Percentiles rank a stretch among this genome's conserved stretches.
Conservation (phyloP, 2,113 vertebrate genomes). For the Mirza zaza region DNA sequence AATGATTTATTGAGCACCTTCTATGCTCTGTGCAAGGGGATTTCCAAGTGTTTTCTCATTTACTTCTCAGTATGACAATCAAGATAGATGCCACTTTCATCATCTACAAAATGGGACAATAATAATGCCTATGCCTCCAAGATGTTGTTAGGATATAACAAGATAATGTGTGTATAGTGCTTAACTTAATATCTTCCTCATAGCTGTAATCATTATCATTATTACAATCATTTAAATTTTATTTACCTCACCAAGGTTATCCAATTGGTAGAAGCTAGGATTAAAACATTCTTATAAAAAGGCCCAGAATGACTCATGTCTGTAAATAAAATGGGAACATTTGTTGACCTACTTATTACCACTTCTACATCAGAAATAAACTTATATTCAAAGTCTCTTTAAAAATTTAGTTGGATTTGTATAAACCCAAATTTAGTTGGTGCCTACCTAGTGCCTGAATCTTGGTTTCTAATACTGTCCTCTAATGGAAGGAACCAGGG, state of each 20-base stretch:
- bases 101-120: conserved; percentile 30
- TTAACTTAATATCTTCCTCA: conserved; percentile 11
- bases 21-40: background rate
- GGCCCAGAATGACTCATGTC: background rate
- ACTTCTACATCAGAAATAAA: background rate
- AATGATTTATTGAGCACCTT: conserved; percentile 51
- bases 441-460: background rate
- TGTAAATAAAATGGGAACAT: conserved; percentile 19
- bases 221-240: conserved; percentile 27
- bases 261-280: background rate
- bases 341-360: background rate
- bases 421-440: background rate
- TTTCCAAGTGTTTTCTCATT: conserved; percentile 46
- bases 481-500: background rate
- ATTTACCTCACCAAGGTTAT: conserved; percentile 25
- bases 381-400: background rate
- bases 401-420: background rate
- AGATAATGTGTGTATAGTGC: background rate
- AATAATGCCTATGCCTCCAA: background rate
- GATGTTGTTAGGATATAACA: background rate
- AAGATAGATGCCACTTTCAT: background rate
- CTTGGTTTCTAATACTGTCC: conserved; percentile 17
- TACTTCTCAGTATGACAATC: conserved; percentile 20
- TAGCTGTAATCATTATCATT: background rate
- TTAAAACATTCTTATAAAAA: conserved; percentile 35